Base-by-base conservation (phyloP, 1,140 invertebrate species). In the Pseudomyrmex pallidus region DNA sequence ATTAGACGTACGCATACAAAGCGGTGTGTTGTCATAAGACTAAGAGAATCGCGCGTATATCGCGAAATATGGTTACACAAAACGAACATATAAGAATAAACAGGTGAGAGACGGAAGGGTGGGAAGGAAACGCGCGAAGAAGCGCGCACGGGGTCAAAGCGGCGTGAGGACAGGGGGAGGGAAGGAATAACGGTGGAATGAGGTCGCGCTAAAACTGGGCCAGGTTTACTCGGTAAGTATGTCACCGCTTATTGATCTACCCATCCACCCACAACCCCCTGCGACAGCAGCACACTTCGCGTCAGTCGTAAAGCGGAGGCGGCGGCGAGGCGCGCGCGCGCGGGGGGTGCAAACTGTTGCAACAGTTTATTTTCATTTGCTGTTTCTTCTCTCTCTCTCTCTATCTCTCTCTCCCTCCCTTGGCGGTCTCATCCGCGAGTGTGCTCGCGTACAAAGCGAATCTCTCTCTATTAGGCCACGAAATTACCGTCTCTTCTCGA, bases 191-290 rank as follows among this genome's bases (percentile, higher is more conserved):
- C 73, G 80, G 62, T 70, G 84, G 91, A 92, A 93, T 90, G 91
- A 91, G 91, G 91, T 93, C 92, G 89, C 66, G 85, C 78, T 87
- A 73, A 91, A 94, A 92, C 90, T 92, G 86, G 93, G 93, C 90
- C 93, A 94, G 92, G 93, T 94, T 94, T 94, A 94, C 93, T 93
- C 92, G 92, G 93, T 93, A 94, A 94, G 90, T 93, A 85, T 92
- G 92, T 93, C 93, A 92, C 86, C 88, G 88, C 73, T 80, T 94
- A 95, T 94, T 92, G 93, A 94, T 94, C 87, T 82, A 76, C 64
- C 35, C 85, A 86, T 89, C 84, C 83, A 87, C 89, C 85, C 80
- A 84, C 87, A 88, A 72, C 87, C 84, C 86, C 85, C 90, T 73
- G 57, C 87, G 72, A 86, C 61, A 64, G 62, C 73, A 35, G 35